phyloP scores from a whole-genome alignment of 1,140 invertebrate genomes.

The Euura saliciscinereae region DNA sequence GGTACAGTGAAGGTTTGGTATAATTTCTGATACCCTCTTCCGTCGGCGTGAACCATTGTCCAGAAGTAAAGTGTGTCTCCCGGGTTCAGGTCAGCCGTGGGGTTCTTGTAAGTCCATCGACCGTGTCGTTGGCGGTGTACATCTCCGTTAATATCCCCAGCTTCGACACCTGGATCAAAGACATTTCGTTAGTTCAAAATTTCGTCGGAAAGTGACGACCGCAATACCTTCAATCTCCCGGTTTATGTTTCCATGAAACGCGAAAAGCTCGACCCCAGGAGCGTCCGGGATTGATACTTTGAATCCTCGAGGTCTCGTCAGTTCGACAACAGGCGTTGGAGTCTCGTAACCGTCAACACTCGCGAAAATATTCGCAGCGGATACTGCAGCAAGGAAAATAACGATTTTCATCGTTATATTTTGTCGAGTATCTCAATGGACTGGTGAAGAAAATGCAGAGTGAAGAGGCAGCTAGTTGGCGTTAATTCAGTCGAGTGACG shows the following conservation, averaged over 20 bases:
- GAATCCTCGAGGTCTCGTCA: constrained; percentile 37
- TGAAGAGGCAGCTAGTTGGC: too few species aligned
- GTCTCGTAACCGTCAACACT: background rate
- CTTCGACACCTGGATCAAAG: background rate
- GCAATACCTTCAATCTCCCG: constrained; percentile 22
- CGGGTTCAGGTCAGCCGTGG: background rate
- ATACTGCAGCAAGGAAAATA: background rate
- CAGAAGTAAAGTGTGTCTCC: background rate
- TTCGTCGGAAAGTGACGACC: background rate
- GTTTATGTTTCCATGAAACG: constrained; percentile 51
- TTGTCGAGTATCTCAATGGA: too few species aligned
- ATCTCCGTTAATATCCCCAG: background rate
- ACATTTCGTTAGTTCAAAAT: background rate
- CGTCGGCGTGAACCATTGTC: background rate
- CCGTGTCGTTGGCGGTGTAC: background rate
- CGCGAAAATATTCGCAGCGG: background rate
- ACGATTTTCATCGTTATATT: too few species aligned
- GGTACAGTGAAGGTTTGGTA: background rate
- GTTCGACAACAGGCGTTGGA: constrained; percentile 34
- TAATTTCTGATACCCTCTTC: background rate
- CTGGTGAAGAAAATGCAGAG: too few species aligned
- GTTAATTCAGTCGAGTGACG: too few species aligned
- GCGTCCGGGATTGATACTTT: constrained; percentile 42
- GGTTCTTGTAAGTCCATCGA: background rate
- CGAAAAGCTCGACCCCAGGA: constrained; percentile 42